Base-by-base conservation (phyloP, 1,140 invertebrate species). In the Micrasema longulum region DNA sequence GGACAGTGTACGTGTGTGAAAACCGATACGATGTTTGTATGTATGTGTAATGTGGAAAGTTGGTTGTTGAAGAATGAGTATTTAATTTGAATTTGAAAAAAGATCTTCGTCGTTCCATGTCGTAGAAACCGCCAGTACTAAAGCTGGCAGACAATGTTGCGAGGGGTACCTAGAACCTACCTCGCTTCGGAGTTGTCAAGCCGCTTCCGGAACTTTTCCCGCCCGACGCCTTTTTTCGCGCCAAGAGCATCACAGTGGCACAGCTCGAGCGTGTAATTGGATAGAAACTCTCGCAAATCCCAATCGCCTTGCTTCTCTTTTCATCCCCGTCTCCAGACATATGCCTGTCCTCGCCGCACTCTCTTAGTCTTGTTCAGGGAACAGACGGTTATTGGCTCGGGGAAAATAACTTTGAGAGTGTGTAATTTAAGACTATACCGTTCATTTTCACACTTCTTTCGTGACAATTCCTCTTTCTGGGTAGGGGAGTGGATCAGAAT, bases 261-360 rank as follows among this genome's bases (percentile, higher is more conserved):
- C 74, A 82, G 79, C 81, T 84, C 84, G 79, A 82, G 81, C 84
- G 82, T 85, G 81, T 84, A 85, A 85, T 85, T 85, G 84, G 84
- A 85, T 84, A 81, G 83, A 80, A 82, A 81, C 79, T 80, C 63
- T 79, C 77, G 79, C 80, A 65, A 79, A 55, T 69, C 53, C 76
- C 80, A 79, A 84, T 83, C 83, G 79, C 80, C 41, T 78, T 36
- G 74, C 79, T 78, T 80, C 23, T 57, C 71, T 45, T 52, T 26
- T 60, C 55, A 9, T 20, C 60, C 76, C 48, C 68, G 65, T 73
- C 45, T 69, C 48, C 26, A 45, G 36, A 52, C 70, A 63, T 65
- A 72, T 65, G 62, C 7, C 60, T 47, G 60, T 68, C 65, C 65
- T 41, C 12, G 22, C 35, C 65, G 48, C 48, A 53, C 74, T 64